Conservation (phyloP, 2,888 invertebrate genomes). For the Rapana venosa region DNA sequence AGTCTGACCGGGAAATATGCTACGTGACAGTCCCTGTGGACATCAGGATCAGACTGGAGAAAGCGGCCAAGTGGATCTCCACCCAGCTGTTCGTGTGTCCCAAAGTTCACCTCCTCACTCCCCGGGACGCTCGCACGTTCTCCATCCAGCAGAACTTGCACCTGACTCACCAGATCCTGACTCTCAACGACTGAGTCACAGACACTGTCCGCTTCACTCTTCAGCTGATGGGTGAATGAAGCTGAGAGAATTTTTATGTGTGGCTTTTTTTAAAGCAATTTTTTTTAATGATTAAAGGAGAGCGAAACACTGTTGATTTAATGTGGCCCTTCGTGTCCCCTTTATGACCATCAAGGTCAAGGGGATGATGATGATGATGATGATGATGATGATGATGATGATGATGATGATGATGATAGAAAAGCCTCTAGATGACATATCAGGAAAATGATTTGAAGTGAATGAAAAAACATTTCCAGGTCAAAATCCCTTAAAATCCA, state of each 20-base stretch:
- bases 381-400: too few relatives aligned
- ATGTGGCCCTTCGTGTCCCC: too few relatives aligned
- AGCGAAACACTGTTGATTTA: too few relatives aligned
- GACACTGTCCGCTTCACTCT: neutral
- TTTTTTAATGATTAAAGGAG: too few relatives aligned
- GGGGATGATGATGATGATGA: too few relatives aligned
- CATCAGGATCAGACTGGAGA: slow-evolving; percentile 26
- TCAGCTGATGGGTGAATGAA: neutral
- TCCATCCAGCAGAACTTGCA: slow-evolving; percentile 11
- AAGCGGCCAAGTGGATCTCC: slow-evolving; percentile 29
- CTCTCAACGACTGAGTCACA: neutral
- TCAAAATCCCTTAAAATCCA: too few relatives aligned
- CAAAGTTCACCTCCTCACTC: neutral
- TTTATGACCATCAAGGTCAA: too few relatives aligned
- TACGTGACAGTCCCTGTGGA: slow-evolving; percentile 16
- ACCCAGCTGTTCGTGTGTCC: slow-evolving; percentile 24
- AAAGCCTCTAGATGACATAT: too few relatives aligned
- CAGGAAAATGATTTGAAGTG: too few relatives aligned
- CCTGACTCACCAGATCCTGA: slow-evolving; percentile 8
- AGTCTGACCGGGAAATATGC: neutral
- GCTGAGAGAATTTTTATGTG: neutral
- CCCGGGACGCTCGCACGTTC: neutral
- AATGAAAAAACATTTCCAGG: too few relatives aligned
- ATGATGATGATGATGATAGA: too few relatives aligned
- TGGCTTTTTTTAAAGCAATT: too few relatives aligned